A percentile compares a stretch with the other conserved stretches of the same genome.
phyloP scores from a whole-genome alignment of 2,797 vertebrate genomes.

The Tachyglossus aculeatus region DNA sequence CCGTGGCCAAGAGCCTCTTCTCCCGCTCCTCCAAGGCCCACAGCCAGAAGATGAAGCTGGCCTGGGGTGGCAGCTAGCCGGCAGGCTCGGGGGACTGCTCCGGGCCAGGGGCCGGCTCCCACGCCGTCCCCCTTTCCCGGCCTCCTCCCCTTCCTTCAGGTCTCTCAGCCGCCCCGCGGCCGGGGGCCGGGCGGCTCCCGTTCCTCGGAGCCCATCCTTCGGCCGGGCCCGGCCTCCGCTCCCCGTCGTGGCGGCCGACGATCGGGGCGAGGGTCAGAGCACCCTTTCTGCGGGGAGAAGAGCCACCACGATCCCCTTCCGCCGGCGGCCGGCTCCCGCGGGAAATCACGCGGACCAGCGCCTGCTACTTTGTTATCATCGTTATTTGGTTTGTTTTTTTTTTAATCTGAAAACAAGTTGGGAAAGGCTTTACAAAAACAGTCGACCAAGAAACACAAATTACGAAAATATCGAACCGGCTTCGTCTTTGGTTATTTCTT shows the following conservation, averaged over 20 bases:
- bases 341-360: slow-evolving; percentile 29
- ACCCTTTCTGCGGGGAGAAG: too few relatives aligned
- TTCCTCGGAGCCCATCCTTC: too few relatives aligned
- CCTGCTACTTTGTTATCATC: slow-evolving; percentile 52
- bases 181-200: too few relatives aligned
- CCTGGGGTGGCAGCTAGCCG: slow-evolving; percentile 75
- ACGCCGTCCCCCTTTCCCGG: not conserved
- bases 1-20: slow-evolving; percentile 92
- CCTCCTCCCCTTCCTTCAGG: not conserved
- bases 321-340: too few relatives aligned
- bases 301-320: too few relatives aligned
- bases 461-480: slow-evolving; percentile 77
- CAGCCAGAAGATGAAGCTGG: slow-evolving; percentile 86
- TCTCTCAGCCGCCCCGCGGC: not conserved
- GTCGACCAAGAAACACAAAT: slow-evolving; percentile 74
- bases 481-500: slow-evolving; percentile 86
- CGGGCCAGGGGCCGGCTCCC: too few relatives aligned
- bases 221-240: too few relatives aligned
- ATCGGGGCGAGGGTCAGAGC: too few relatives aligned
- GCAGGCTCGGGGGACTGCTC: not conserved
- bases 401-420: slow-evolving; percentile 80
- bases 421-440: slow-evolving; percentile 75
- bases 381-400: slow-evolving; percentile 70
- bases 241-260: too few relatives aligned
- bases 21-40: slow-evolving; percentile 92